A percentile compares a stretch with the other conserved stretches of the same genome.
phyloP scores from a whole-genome alignment of 2,888 invertebrate genomes.

The Trisateles emortualis region DNA sequence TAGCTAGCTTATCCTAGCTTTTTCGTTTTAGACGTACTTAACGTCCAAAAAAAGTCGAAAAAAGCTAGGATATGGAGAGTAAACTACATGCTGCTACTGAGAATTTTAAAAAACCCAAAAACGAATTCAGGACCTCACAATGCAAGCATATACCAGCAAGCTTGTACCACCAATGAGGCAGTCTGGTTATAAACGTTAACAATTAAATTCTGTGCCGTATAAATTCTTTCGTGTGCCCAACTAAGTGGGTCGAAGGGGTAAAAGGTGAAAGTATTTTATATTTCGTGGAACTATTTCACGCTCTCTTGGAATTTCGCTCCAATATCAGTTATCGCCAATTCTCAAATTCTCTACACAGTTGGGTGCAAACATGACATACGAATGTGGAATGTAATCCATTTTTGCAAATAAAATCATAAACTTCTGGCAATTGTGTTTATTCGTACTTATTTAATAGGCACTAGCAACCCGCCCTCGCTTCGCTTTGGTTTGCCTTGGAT shows the following conservation, averaged over 20 bases:
- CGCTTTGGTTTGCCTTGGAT: no score
- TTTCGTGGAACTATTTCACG: constrained; percentile 59
- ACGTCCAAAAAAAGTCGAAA: no score
- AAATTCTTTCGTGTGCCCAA: constrained; percentile 21
- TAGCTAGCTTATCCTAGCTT: no score
- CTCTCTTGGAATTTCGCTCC: constrained; percentile 50
- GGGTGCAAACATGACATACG: constrained; percentile 51
- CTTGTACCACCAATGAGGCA: no score
- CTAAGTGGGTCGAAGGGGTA: constrained; percentile 38
- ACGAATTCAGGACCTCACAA: no score
- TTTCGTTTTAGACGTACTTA: no score
- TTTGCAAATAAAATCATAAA: constrained; percentile 31
- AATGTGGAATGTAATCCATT: constrained; percentile 44
- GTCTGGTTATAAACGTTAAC: not conserved
- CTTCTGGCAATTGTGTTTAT: constrained; percentile 19
- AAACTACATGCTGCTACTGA: no score
- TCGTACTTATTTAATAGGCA: not conserved
- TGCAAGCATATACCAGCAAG: no score
- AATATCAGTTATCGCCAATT: constrained; percentile 54
- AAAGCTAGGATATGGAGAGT: no score
- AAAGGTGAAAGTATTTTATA: constrained; percentile 48
- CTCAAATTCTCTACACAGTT: constrained; percentile 49
- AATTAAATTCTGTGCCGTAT: not conserved
- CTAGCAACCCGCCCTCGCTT: no score
- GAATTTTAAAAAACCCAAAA: no score